Base-by-base conservation (phyloP, 2,797 vertebrate species). In the Gymnoscopelus microlampas region DNA sequence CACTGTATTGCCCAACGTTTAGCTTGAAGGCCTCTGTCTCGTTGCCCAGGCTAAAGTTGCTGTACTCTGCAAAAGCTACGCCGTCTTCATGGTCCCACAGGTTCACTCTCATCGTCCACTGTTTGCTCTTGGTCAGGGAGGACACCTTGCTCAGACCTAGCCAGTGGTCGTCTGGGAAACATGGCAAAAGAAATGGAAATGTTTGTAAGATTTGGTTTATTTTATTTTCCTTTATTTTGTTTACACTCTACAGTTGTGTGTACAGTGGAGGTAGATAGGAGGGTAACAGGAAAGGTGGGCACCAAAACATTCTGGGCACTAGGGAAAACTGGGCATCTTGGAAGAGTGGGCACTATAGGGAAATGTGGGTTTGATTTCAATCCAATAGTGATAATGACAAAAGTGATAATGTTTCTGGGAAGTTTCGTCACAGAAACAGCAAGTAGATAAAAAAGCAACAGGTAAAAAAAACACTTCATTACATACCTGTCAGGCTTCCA, bases 101-200 rank as follows among this genome's bases (percentile, higher is more conserved):
- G 53, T 91, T 88, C 3, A 91, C 80, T 3, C 70, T 58, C 71
- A 93, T 19, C 12, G 4, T 60, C 56, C 83, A 82, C 2, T 2
- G 81, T 48, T 61, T 80, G 4, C 49, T 23, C 0, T 77, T 81
- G 0, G 88, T 89, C 71, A 94, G 58, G 50, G 14, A 29, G 14
- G 57, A 80, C 50, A 91, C 62, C n/a, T 80, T 90, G 13, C 60
- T n/a, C 15, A 93, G 83, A 1, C 92, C 90, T 1, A 91, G 81
- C 92, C 92, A 93, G 76, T 92, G 90, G 51, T 93, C 88, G 1
- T 68, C 93, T 93, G 56, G 19, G 5, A 53, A 35, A 15, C 48
- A 54, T 4, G 54, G 3, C 8, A 71, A 7, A 66, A 14, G 26
- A 68, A 15, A 69, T 35, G 4, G 2, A 35, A 35, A 3, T 35